Base-by-base conservation (phyloP, 2,113 vertebrate species). In the Solea senegalensis region DNA sequence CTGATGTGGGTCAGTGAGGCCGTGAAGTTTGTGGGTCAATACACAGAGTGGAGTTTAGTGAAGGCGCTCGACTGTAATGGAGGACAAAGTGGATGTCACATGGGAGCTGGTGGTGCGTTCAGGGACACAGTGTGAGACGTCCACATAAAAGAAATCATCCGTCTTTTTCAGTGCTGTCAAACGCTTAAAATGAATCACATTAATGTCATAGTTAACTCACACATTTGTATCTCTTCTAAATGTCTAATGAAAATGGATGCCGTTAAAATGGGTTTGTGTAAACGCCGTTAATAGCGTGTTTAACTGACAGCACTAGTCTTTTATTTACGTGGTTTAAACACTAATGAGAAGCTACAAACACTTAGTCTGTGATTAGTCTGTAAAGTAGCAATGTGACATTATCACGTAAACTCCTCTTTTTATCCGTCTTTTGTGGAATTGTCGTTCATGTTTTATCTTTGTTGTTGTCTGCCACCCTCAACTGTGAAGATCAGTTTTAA, bases 1-100 rank as follows among this genome's bases (percentile, higher is more conserved):
- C 69, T 52, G 81, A 92, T 92, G 81, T 89, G 87, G 91, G 90
- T 91, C 90, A 92, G 69, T 26, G 50, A 53, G 53, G 76, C 81
- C 74, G 43, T 52, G 80, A 72, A 84, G 79, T 80, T 74, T 80
- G 74, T 84, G 77, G 90, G 90, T 90, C 88, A 90, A 86, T 78
- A 82, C 70, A 56, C 67, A 72, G 69, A 75, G 77, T 79, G 67
- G 56, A 66, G 72, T 86, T 78, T 53, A 82, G 74, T 73, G 34
- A 21, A 21, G 21, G 21, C 26, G 43, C 28, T 66, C 63, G 75
- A 83, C 76, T 78, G 72, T 82, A 83, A 82, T 69, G 72, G 85
- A 88, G 81, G 78, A 83, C 58, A 89, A 81, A 77, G 65, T 71
- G 81, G 61, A 12, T 43, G 74, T 46, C 55, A 76, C 56, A 50